Percentiles rank a stretch among this genome's conserved stretches.
Evolutionary conservation across 2,888 invertebrate genomes (phyloP).

Genomic region (Andrena marginata): DNA sequence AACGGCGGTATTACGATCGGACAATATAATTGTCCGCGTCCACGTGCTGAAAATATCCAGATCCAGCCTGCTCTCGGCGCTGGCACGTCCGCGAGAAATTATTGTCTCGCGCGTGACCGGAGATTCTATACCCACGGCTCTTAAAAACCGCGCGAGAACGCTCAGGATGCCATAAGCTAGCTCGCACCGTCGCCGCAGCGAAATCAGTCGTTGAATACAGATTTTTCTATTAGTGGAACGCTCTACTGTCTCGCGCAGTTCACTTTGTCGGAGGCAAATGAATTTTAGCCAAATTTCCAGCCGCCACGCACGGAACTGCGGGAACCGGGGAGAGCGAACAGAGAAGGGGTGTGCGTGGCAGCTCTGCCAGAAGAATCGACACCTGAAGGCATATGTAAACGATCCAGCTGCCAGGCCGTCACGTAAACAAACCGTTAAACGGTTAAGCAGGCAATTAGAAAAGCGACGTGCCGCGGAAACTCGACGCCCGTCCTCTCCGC

Average conservation of each 20-base stretch:
- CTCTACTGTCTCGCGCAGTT: neutral
- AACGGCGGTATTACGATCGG: slow-evolving; percentile 49
- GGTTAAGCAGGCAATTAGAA: slow-evolving; percentile 71
- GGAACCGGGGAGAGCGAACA: no score
- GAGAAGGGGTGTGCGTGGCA: neutral
- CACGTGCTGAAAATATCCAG: slow-evolving; percentile 52
- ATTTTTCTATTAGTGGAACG: neutral
- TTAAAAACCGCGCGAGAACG: slow-evolving; percentile 48
- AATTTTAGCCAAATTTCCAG: no score
- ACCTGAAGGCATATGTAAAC: neutral
- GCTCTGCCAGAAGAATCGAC: slow-evolving; percentile 11
- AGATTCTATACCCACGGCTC: slow-evolving; percentile 47
- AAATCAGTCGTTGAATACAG: slow-evolving; percentile 16
- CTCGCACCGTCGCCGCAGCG: slow-evolving; percentile 30
- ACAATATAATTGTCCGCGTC: slow-evolving; percentile 64
- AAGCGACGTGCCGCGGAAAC: slow-evolving; percentile 58
- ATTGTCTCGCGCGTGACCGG: slow-evolving; percentile 60
- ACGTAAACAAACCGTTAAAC: slow-evolving; percentile 69
- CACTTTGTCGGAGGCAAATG: no score
- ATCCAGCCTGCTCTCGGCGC: slow-evolving; percentile 26
- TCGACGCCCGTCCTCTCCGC: slow-evolving; percentile 46
- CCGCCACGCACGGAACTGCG: no score
- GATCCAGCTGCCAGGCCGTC: slow-evolving; percentile 24
- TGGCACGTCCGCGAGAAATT: slow-evolving; percentile 62
- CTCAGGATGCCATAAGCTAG: slow-evolving; percentile 25